Conservation (phyloP, 2,797 vertebrate species). For the Pagetopsis macropterus region DNA sequence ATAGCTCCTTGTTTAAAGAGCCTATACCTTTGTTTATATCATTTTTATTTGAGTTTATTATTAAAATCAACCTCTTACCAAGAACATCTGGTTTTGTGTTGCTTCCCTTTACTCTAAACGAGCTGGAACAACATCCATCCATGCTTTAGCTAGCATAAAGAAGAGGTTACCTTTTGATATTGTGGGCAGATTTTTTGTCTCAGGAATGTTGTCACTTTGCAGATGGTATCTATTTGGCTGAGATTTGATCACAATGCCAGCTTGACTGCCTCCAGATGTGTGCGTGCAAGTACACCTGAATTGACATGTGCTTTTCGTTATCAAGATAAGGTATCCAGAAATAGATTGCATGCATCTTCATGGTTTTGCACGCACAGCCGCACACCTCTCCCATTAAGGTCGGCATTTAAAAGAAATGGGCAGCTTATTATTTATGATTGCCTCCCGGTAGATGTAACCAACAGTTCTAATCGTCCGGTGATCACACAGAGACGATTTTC, state of each 20-base stretch:
- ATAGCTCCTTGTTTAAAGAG: no score
- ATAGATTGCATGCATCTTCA: background rate
- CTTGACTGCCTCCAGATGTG: background rate
- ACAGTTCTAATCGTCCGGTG: background rate
- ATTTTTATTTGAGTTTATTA: no score
- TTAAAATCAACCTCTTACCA: no score
- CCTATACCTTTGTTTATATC: no score
- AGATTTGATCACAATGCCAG: background rate
- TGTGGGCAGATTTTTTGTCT: background rate
- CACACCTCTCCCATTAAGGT: background rate
- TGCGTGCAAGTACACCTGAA: background rate
- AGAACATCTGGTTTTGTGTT: no score
- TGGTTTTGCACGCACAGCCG: background rate
- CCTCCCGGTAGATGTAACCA: conserved; percentile 10
- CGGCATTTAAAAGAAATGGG: background rate
- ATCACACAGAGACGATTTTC: conserved; percentile 3
- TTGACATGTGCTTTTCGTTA: background rate
- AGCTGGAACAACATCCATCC: no score
- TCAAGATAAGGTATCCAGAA: background rate
- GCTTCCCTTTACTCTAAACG: no score
- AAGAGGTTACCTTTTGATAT: background rate
- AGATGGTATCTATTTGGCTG: conserved; percentile 4
- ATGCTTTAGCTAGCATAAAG: background rate
- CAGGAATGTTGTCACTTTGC: background rate
- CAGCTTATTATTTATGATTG: conserved; percentile 24